Evolutionary conservation across 2,797 vertebrate genomes (phyloP), one percentile per base, ranked within the genome.

Genomic region (Balearica regulorum): DNA sequence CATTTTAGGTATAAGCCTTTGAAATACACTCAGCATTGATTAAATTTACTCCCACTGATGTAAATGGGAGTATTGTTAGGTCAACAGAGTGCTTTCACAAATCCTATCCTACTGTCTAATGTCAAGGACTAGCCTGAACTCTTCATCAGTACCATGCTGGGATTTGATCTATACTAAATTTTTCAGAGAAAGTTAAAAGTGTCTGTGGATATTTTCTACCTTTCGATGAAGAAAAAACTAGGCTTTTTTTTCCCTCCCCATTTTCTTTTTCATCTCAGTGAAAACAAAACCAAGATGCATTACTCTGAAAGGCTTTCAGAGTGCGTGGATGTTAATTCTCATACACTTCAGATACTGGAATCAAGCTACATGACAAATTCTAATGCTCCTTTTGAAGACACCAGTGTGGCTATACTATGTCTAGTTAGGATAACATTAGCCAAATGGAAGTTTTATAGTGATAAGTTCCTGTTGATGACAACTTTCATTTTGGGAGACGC

Each of bases 221-320:
- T 64, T 75, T n/a, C 35, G 46, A 6, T 39, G 41, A 64, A 72
- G 29, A 68, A 46, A 75, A 80, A 70, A 11, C 7, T 41, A 71
- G 5, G 14, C 3, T 10, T 8, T 16, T 2, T 22, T 19, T 29
- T 25, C 13, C n/a, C n/a, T 10, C 14, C 0, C 5, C 5, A 2
- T 70, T 66, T 48, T 31, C 7, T n/a, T 72, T 68, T 69, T 82
- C 12, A 21, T 16, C 37, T 81, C 39, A 11, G 0, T 54, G 58
- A 53, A 69, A 81, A 77, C 17, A 71, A 84, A 87, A 33, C 29
- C 58, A 77, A 87, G 65, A 72, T 35, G 19, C 35, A 58, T 46
- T 35, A 35, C 48, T 66, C 43, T 54, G 60, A 62, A 68, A 81
- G 44, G 54, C 43, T 90, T 80, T 71, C 73, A 48, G 57, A 33